Base-by-base conservation (phyloP, 2,113 vertebrate species). In the Psammodynastes pulverulentus region DNA sequence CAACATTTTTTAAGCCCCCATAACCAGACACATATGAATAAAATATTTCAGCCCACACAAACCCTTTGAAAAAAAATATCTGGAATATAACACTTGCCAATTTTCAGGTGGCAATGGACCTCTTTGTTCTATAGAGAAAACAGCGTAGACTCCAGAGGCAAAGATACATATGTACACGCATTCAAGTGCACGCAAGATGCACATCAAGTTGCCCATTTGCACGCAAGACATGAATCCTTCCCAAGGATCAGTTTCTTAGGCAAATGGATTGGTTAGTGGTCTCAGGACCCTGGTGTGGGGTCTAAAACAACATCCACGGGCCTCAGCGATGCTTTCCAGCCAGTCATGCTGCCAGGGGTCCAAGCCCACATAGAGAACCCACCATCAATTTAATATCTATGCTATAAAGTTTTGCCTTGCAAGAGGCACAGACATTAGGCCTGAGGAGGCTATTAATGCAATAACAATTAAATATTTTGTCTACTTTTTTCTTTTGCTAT, bases 1-100 rank as follows among this genome's bases (percentile, higher is more conserved):
- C 0, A 90, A 10, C 0, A 86, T 94, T 93, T 95, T 93, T 96
- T 93, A 95, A 96, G 95, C 89, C 93, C 86, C 92, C 96, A 94
- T 96, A 96, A 67, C 90, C 94, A 95, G 95, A 96, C 94, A 94
- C 49, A 0, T 91, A 95, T 94, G 89, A 92, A 48, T 93, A 95
- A 97, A 95, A 96, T 93, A 86, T 72, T 90, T 92, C 95, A 91
- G 7, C 43, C 94, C 95, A 9, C 95, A 88, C 89, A 3, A 58
- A 87, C 0, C 91, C 58, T 94, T 91, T 94, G 95, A 93, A 94
- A 96, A 96, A 95, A 96, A 96, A 79, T 96, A 94, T 86, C 93
- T 93, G 79, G 86, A 91, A 94, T 88, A 92, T 96, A 96, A 96
- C 95, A 96, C 92, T 92, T 89, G 87, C 87, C 67, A 56, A 39